Evolutionary conservation across 1,140 invertebrate species (phyloP).

Genomic region (Belonocnema kinseyi): DNA sequence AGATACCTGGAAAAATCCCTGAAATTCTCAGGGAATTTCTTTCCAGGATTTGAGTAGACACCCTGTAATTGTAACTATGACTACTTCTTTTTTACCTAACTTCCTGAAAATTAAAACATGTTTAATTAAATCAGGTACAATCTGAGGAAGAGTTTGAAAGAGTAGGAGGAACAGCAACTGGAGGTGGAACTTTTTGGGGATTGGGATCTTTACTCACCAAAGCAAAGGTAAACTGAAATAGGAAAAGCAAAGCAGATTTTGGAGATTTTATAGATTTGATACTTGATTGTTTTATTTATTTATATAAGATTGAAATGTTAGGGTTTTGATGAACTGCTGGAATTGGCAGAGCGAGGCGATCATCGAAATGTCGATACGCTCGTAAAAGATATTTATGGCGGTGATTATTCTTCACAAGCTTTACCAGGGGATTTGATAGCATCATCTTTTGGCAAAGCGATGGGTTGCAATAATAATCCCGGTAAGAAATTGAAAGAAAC

Average conservation of each 20-base stretch:
- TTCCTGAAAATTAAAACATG: background rate
- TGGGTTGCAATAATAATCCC: slow-evolving; percentile 65
- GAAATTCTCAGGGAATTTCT: too few relatives aligned
- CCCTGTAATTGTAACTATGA: background rate
- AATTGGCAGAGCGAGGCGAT: slow-evolving; percentile 84
- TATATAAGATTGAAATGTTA: slow-evolving; percentile 56
- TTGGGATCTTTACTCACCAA: slow-evolving; percentile 84
- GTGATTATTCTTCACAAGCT: slow-evolving; percentile 78
- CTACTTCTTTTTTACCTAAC: too few relatives aligned
- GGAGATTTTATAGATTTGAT: slow-evolving; percentile 39
- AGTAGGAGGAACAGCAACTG: slow-evolving; percentile 85
- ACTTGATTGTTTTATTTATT: slow-evolving; percentile 19
- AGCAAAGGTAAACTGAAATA: slow-evolving; percentile 75
- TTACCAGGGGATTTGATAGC: slow-evolving; percentile 84
- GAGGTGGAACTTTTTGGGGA: slow-evolving; percentile 88
- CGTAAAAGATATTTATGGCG: slow-evolving; percentile 86
- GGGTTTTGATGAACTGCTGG: slow-evolving; percentile 85
- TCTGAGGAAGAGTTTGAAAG: slow-evolving; percentile 83
- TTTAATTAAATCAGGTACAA: slow-evolving; percentile 77
- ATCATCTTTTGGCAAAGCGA: slow-evolving; percentile 85
- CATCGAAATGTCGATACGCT: slow-evolving; percentile 85
- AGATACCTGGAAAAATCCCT: too few relatives aligned
- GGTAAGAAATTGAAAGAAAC: slow-evolving; percentile 45
- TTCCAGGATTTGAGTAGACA: too few relatives aligned
- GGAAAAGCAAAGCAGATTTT: too few relatives aligned